Evolutionary conservation across 2,797 vertebrate species (phyloP).

Genomic region (Columba guinea): DNA sequence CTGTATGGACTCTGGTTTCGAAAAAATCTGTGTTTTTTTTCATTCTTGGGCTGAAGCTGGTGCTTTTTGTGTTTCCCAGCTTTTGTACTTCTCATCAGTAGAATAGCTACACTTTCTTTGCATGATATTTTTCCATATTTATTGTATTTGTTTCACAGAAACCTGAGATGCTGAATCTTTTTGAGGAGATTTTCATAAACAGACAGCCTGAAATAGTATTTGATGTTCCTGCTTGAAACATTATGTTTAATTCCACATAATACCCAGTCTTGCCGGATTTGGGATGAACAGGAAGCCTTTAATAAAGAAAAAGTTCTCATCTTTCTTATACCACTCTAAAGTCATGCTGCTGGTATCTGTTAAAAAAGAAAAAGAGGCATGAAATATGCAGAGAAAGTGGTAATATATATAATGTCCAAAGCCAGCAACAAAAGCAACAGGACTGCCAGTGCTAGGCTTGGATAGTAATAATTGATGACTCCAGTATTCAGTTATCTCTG

Average conservation of each 20-base stretch:
- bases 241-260: neutral
- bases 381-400: neutral
- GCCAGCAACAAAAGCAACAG: slow-evolving; percentile 12
- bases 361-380: neutral
- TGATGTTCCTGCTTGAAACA: neutral
- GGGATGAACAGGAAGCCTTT: neutral
- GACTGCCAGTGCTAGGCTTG: slow-evolving; percentile 21
- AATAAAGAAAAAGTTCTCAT: neutral
- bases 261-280: neutral
- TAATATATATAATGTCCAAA: neutral
- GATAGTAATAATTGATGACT: neutral
- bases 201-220: neutral
- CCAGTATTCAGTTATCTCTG: neutral
- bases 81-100: slow-evolving; percentile 58
- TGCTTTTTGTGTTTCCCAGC: slow-evolving; percentile 43
- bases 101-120: slow-evolving; percentile 19
- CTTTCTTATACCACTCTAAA: neutral
- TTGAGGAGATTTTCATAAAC: neutral
- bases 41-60: neutral
- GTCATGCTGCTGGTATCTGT: neutral
- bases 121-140: slow-evolving; percentile 22
- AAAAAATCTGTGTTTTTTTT: slow-evolving; percentile 35
- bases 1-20: slow-evolving; percentile 58
- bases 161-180: neutral
- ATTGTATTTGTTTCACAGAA: neutral